phyloP scores from a whole-genome alignment of 2,113 vertebrate species.

The Toxotes jaculatrix region DNA sequence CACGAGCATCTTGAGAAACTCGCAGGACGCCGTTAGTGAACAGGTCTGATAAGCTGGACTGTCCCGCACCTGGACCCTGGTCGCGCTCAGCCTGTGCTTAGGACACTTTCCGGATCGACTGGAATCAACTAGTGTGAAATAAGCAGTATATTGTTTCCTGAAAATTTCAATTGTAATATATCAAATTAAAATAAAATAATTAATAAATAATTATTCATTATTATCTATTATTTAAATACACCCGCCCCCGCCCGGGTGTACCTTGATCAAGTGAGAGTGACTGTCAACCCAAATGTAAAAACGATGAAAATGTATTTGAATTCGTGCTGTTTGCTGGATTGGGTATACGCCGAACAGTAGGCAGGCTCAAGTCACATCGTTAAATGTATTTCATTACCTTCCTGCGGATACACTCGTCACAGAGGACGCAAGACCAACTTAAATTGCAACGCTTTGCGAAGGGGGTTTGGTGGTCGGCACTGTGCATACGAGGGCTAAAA shows the following conservation, averaged over 20 bases:
- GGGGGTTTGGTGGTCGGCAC: neutral
- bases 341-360: neutral
- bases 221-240: neutral
- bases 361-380: neutral
- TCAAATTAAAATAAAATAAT: too few species aligned
- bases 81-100: too few species aligned
- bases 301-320: neutral
- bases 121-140: too few species aligned
- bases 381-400: too few species aligned
- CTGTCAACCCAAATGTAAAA: neutral
- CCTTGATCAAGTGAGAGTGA: neutral
- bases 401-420: accelerated
- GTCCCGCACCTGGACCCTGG: too few species aligned
- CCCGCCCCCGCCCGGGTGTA: neutral
- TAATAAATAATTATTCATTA: too few species aligned
- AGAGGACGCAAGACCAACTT: accelerated
- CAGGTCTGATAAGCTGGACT: too few species aligned
- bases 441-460: neutral
- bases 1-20: too few species aligned
- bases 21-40: too few species aligned
- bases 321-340: neutral
- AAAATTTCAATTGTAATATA: too few species aligned
- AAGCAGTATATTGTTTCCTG: too few species aligned
- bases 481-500: neutral
- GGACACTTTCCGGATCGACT: too few species aligned